These are phyloP conservation scores for Neopipo cinnamomea DNA, from an alignment of 2,113 vertebrate species.

Conservation along the genomic window DNA sequence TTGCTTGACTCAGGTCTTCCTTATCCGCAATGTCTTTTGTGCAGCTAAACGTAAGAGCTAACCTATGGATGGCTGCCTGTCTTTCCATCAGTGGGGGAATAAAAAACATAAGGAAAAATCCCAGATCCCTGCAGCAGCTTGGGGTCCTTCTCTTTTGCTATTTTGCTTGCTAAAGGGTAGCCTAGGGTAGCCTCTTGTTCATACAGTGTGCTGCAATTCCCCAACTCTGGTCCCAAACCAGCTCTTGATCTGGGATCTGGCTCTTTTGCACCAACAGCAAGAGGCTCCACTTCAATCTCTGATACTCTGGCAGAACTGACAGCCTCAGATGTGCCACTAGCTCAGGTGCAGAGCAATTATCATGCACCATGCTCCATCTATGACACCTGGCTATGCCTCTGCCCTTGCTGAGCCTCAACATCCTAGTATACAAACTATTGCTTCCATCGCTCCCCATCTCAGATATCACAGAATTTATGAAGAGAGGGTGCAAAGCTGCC, in stretches of 20 bases:
- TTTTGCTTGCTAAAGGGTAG: not conserved
- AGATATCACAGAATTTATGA: not conserved
- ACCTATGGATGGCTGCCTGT: not conserved
- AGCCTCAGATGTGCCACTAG: not conserved
- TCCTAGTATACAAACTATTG: accelerated
- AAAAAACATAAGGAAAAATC: not conserved
- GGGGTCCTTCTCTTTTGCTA: not conserved
- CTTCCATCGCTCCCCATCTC: not conserved
- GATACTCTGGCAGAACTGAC: not conserved
- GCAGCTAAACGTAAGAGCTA: not conserved
- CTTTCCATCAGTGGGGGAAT: not conserved
- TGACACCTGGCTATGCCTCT: accelerated
- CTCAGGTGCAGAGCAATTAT: not conserved
- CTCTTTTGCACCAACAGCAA: not conserved
- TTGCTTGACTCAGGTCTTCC: not conserved
- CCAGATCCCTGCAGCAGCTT: not conserved
- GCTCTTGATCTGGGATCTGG: not conserved
- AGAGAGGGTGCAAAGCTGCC: not conserved
- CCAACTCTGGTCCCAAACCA: not conserved
- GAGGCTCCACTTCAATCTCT: not conserved
- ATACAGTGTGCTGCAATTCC: not conserved
- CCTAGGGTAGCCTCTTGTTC: not conserved
- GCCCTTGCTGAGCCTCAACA: not conserved
- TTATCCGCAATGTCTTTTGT: not conserved
- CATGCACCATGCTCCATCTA: accelerated